Evolutionary conservation across 2,888 invertebrate genomes (phyloP), one percentile per base, ranked within the genome.

Genomic region (Neelides folsomi): DNA sequence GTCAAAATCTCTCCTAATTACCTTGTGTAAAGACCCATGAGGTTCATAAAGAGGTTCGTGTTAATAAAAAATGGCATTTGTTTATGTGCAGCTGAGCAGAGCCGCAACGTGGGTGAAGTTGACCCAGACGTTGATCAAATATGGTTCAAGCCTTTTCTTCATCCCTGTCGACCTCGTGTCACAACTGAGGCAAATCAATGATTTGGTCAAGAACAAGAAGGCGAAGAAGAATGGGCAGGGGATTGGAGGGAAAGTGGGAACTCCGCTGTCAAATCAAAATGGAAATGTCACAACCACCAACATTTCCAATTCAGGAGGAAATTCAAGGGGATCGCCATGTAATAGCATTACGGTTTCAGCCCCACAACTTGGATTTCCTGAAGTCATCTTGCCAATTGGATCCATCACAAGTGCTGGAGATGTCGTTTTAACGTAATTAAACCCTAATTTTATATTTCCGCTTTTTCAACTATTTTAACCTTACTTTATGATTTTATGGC

Each of bases 61-160:
- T 27, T n/a, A n/a, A n/a, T n/a, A n/a, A n/a, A n/a, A n/a, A n/a
- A n/a, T n/a, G n/a, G n/a, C n/a, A n/a, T n/a, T n/a, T n/a, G n/a
- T 41, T 20, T 45, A 38, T 34, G 51, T 54, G 2, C 49, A 65
- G 64, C 43, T 65, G 15, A 60, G 57, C 49, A 53, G 86, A 71
- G 92, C 92, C 1, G 88, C 89, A 5, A 80, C 85, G 66, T 90
- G 60, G 58, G 62, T 62, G 10, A 54, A 53, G 38, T 79, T 90
- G 53, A 86, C 90, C 37, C 86, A 87, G 69, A 80, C 83, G 47
- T 73, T 93, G 64, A 81, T 93, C 71, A 79, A 80, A 52, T 81
- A 82, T 69, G 78, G 82, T 62, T 80, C 85, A 54, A 77, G 78
- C 57, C 74, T 93, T 54, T 92, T 89, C 82, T 76, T 78, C 56